phyloP scores from a whole-genome alignment of 2,888 invertebrate genomes.

The Lasioglossum figueresi region DNA sequence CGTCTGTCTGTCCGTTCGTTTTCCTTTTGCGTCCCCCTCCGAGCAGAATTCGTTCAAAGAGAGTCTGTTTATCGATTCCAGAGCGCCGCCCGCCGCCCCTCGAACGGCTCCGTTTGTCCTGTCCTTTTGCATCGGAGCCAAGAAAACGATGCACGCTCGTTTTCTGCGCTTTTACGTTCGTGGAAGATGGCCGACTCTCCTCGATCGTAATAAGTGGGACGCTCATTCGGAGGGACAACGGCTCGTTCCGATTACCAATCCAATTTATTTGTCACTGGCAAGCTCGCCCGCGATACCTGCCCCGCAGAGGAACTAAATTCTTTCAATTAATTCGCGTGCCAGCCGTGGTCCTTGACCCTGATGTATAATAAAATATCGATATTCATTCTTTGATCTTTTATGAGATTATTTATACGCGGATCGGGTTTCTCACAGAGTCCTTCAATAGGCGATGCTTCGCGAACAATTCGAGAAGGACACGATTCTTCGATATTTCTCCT shows the following conservation, averaged over 20 bases:
- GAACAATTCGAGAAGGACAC: background rate
- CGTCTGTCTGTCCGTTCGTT: background rate
- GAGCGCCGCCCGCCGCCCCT: background rate
- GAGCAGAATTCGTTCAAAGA: background rate
- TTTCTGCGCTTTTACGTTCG: conserved; percentile 3
- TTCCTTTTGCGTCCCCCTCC: background rate
- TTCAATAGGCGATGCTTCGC: background rate
- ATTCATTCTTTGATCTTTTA: background rate
- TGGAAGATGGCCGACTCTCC: conserved; percentile 24
- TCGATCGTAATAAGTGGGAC: conserved; percentile 39
- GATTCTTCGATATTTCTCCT: background rate
- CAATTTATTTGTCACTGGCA: conserved; percentile 60
- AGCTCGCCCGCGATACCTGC: background rate
- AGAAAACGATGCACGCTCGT: conserved; percentile 25
- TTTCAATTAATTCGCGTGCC: background rate
- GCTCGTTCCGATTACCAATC: conserved; percentile 63
- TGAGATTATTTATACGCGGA: background rate
- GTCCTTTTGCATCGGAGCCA: background rate
- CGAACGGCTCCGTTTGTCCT: background rate
- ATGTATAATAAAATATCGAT: background rate
- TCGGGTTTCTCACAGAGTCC: background rate
- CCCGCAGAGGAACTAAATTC: background rate
- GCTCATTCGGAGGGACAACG: conserved; percentile 47
- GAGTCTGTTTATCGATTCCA: background rate
- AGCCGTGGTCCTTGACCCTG: background rate